Base-by-base conservation (phyloP, 2,888 invertebrate genomes). In the Protodeltote pygarga region DNA sequence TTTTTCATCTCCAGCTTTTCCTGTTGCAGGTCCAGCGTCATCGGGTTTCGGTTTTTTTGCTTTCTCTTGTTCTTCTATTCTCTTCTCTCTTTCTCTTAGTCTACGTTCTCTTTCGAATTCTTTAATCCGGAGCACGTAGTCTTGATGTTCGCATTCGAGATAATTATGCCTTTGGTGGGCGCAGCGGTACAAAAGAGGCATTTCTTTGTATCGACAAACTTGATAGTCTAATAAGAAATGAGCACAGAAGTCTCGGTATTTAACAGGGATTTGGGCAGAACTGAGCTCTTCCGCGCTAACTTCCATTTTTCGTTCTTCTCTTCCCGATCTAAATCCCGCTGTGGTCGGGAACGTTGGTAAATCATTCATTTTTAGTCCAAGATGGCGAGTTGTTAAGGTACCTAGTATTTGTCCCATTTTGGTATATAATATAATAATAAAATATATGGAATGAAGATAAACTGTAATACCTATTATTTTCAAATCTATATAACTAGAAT, bases 221-320 rank as follows among this genome's bases (percentile, higher is more conserved):
- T 93, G 87, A 66, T 94, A 95, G 19, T 94, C 90, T 6, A 98
- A 73, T 19, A 95, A 89, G 16, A 92, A 77, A 79, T 98, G 96
- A 4, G 97, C 95, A 85, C 98, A 98, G 77, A 96, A 98, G 80
- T 97, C 98, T 37, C 98, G 93, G 35, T 93, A 89, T 6, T 93
- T 79, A 0, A 93, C 73, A 0, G 95, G 94, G 21, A 98, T 79
- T 75, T 94, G 94, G 0, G 95, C 95, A 0, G 97, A 96, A 65
- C 92, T 91, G 92, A 98, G 93, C 78, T 97, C 95, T 28, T 93
- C 95, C 42, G 94, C 83, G 1, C 95, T 94, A 0, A 95, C 95
- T 15, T 93, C 81, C 94, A 95, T 95, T 38, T 95, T 93, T 84
- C 97, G 93, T 79, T 93, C 89, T 81, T 94, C 94, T 55, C 98